Evolutionary conservation across 2,888 invertebrate genomes (phyloP).

Genomic region (Malacosoma neustria): DNA sequence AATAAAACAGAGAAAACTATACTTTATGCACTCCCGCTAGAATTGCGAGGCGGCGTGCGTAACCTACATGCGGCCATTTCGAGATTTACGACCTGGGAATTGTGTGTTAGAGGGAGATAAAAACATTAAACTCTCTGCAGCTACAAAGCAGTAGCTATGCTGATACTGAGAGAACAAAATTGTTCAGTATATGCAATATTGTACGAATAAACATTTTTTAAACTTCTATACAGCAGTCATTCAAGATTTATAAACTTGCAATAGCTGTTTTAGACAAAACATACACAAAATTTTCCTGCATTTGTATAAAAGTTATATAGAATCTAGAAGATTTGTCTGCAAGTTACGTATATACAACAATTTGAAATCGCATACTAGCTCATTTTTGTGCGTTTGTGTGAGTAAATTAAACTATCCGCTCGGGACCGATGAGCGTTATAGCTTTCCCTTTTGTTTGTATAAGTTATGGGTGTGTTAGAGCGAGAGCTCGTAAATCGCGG

Average conservation of each 20-base stretch:
- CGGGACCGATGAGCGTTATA: conserved; percentile 72
- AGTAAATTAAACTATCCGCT: conserved; percentile 73
- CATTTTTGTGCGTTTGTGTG: conserved; percentile 62
- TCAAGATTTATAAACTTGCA: too few species aligned
- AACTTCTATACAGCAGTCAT: too few species aligned
- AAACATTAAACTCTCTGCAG: conserved; percentile 66
- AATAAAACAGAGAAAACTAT: conserved; percentile 75
- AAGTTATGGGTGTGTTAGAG: conserved; percentile 70
- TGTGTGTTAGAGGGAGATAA: conserved; percentile 72
- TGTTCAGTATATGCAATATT: conserved; percentile 40
- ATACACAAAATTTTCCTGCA: neutral
- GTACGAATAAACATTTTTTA: conserved; percentile 13
- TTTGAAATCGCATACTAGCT: conserved; percentile 63
- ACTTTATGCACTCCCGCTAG: conserved; percentile 68
- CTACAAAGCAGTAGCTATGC: conserved; percentile 49
- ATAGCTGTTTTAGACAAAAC: neutral
- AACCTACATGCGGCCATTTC: conserved; percentile 77
- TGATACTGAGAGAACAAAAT: conserved; percentile 56
- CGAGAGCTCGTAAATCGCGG: conserved; percentile 71
- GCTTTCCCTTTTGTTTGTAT: conserved; percentile 73
- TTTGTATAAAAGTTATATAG: neutral
- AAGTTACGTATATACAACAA: conserved; percentile 28
- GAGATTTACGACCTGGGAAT: conserved; percentile 77
- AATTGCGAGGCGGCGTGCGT: conserved; percentile 71
- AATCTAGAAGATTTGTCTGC: conserved; percentile 24